Conservation (phyloP, 2,797 vertebrate species). For the Xenopus petersii region DNA sequence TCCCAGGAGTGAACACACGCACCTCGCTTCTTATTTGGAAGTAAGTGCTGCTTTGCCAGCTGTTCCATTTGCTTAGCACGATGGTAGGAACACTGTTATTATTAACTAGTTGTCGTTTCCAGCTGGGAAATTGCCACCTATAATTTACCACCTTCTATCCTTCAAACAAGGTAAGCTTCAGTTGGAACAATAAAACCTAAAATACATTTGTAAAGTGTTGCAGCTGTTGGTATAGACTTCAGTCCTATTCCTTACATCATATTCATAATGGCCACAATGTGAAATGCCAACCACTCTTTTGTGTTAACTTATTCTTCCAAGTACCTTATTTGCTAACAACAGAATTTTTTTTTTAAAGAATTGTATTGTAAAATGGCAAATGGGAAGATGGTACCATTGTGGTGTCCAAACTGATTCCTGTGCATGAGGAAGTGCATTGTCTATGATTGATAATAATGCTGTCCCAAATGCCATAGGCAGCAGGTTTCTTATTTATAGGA, state of each 20-base stretch:
- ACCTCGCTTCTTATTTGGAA: slow-evolving; percentile 49
- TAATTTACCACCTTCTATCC: slow-evolving; percentile 51
- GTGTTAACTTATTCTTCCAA: no score
- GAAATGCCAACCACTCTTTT: no score
- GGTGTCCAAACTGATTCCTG: no score
- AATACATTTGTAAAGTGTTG: slow-evolving; percentile 20
- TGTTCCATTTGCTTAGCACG: slow-evolving; percentile 48
- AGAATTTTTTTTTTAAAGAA: no score
- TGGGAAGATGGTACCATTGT: no score
- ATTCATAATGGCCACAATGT: neutral
- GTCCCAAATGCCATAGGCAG: no score
- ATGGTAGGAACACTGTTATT: slow-evolving; percentile 48
- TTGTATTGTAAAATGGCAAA: no score
- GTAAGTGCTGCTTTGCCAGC: slow-evolving; percentile 57
- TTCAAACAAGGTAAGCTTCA: slow-evolving; percentile 52
- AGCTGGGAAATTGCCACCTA: slow-evolving; percentile 55
- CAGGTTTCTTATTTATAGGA: no score
- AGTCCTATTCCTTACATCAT: neutral
- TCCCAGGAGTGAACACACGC: slow-evolving; percentile 36
- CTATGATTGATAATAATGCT: no score
- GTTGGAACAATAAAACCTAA: slow-evolving; percentile 50
- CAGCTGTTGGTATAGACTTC: neutral
- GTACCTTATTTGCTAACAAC: no score
- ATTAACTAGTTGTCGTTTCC: slow-evolving; percentile 55
- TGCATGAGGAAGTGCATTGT: no score